These are phyloP conservation scores for Drosophila pallidifrons DNA, from an alignment of 1,140 invertebrate species.

Conservation along the genomic window DNA sequence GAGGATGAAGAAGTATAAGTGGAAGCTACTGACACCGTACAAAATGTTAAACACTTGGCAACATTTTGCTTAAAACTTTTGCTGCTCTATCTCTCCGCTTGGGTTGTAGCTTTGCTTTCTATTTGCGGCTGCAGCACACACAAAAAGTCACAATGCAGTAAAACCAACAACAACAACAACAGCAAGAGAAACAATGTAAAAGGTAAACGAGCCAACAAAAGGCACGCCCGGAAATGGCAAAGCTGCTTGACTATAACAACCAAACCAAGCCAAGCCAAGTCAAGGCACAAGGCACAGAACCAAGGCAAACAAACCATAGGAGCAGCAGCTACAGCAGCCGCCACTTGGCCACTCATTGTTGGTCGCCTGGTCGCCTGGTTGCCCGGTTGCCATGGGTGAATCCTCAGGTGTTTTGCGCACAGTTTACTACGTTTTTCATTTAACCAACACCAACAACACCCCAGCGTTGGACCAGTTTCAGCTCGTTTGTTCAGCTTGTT, in stretches of 20 bases:
- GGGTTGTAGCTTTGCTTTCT: constrained; percentile 47
- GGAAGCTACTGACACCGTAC: constrained; percentile 83
- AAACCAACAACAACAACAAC: constrained; percentile 57
- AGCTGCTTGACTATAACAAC: constrained; percentile 76
- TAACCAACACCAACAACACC: constrained; percentile 71
- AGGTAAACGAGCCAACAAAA: constrained; percentile 81
- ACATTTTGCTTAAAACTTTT: constrained; percentile 81
- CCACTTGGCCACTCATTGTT: constrained; percentile 80
- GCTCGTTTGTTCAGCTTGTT: constrained; percentile 66
- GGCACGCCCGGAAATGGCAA: constrained; percentile 78
- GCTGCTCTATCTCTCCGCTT: constrained; percentile 7
- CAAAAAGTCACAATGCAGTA: constrained; percentile 78
- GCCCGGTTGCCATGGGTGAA: constrained; percentile 75
- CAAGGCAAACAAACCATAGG: constrained; percentile 26
- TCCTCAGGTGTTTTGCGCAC: constrained; percentile 84
- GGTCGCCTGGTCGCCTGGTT: constrained; percentile 54
- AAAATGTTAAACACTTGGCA: constrained; percentile 85
- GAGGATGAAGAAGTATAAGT: constrained; percentile 34
- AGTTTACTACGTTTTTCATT: constrained; percentile 84
- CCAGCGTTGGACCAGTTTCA: constrained; percentile 38
- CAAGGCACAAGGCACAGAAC: constrained; percentile 32
- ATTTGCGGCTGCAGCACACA: constrained; percentile 74
- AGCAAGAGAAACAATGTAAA: constrained; percentile 58
- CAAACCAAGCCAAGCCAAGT: constrained; percentile 31
- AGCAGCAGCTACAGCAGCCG: constrained; percentile 53